A percentile compares a stretch with the other conserved stretches of the same genome.
Conservation (phyloP, 2,797 vertebrate species). For the Huso huso region DNA sequence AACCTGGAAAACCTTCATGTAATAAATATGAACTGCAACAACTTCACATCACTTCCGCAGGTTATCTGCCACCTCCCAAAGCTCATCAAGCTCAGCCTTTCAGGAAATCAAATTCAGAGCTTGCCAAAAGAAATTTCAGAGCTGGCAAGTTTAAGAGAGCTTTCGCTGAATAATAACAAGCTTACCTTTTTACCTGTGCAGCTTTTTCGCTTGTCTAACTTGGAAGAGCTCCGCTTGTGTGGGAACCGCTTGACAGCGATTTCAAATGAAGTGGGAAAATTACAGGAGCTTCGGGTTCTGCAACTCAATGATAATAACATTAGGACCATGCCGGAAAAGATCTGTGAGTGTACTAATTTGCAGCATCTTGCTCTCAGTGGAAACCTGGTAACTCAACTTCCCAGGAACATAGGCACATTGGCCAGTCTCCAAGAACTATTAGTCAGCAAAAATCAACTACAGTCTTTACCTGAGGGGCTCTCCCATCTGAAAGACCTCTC, state of each 20-base stretch:
- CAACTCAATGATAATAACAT: slow-evolving; percentile 45
- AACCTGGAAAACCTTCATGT: slow-evolving; percentile 34
- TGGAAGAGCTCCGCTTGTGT: slow-evolving; percentile 40
- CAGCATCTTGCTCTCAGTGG: slow-evolving; percentile 36
- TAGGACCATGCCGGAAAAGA: slow-evolving; percentile 33
- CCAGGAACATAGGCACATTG: slow-evolving; percentile 34
- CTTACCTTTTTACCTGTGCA: slow-evolving; percentile 44
- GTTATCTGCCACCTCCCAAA: slow-evolving; percentile 39
- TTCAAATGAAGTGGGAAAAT: slow-evolving; percentile 43
- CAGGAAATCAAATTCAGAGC: slow-evolving; percentile 42
- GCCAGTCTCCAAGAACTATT: slow-evolving; percentile 39
- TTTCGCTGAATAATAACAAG: slow-evolving; percentile 43
- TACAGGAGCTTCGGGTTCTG: slow-evolving; percentile 39
- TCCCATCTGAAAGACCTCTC: slow-evolving; percentile 31
- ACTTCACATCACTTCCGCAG: slow-evolving; percentile 41
- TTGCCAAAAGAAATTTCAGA: slow-evolving; percentile 45
- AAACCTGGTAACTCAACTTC: slow-evolving; percentile 41
- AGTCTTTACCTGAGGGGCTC: slow-evolving; percentile 35
- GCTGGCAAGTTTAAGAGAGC: slow-evolving; percentile 31
- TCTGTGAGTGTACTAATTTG: slow-evolving; percentile 35
- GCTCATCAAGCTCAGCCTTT: slow-evolving; percentile 34
- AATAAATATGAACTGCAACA: slow-evolving; percentile 35
- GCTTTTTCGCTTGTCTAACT: slow-evolving; percentile 38
- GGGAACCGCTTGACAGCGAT: slow-evolving; percentile 43
- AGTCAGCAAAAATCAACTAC: slow-evolving; percentile 37